Evolutionary conservation across 2,113 vertebrate genomes (phyloP), one percentile per base, ranked within the genome.

Genomic region (Colius striatus): DNA sequence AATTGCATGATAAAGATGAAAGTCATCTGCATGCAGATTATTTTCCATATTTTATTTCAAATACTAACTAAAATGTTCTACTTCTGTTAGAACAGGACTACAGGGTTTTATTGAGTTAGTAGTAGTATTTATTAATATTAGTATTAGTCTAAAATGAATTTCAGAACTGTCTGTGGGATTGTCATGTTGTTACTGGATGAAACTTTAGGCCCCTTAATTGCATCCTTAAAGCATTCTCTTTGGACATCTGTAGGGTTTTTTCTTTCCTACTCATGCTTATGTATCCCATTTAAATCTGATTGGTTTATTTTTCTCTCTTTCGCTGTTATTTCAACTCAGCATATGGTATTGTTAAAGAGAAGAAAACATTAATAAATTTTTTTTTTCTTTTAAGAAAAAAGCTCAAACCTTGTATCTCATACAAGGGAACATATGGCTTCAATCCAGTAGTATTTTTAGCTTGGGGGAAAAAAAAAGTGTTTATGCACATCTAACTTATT

Each of bases 401-500:
- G 6, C 57, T 80, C 29, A 45, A 84, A 50, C 26, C 23, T 77
- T 63, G 10, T 89, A 67, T 78, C n/a, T 80, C 16, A 65, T 73
- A 36, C 22, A 78, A 36, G 50, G 48, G 36, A 74, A 77, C 45
- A 41, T 36, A 53, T 1, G 5, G 30, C 62, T 95, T 94, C 90
- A 84, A 95, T 93, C 65, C 67, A 73, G 7, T 55, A 25, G 13
- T 66, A 67, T 85, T 91, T 92, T 92, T 89, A 85, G 34, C 50
- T 54, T 73, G n/a, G 70, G 45, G 32, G 54, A 62, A 79, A 60
- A 45, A 20, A 20, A 60, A 34, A 34, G 27, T 85, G 72, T 92
- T 90, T 86, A 47, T 94, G 57, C 53, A 84, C 68, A 38, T 92
- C 22, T 90, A 14, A 67, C 83, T 95, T 92, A 71, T 51, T 94